Base-by-base conservation (phyloP, 2,888 invertebrate species). In the Orchesellides sinensis region DNA sequence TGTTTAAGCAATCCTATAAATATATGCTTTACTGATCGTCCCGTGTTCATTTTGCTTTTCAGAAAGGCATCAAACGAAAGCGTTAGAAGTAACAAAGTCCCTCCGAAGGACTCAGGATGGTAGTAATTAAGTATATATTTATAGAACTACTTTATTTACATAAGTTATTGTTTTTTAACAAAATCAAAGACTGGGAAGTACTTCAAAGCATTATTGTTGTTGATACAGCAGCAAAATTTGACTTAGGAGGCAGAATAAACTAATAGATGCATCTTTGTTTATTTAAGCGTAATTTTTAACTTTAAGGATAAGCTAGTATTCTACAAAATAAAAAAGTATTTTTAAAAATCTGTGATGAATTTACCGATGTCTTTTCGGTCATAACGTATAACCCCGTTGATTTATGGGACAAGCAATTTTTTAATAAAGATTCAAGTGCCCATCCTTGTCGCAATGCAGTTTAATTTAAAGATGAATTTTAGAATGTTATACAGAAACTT, bases 61-160 rank as follows among this genome's bases (percentile, higher is more conserved):
- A 85, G 85, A 74, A 66, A 80, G 49, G 72, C 83, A 12, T 85
- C 85, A 17, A 83, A 84, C 63, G 85, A 85, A 65, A 85, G 85
- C 49, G 68, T 79, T 52, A 73, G 32, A 63, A 84, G 75, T 52
- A 83, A 65, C 54, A 73, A 70, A 29, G 2, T 32, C 35, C 70
- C 63, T 40, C 66, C 66, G n/a, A 81, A 74, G 77, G 75, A 81
- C 68, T 70, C 80, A 2, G 63, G 47, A 35, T 84, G 84, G 84
- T 84, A 80, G 72, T 52, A 54, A 69, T 52, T 47, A 65, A n/a
- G 23, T 45, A 14, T 68, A 21, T 35, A 19, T 14, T 27, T 27
- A 8, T 10, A 12, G 59, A 6, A 29, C 25, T 63, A 61, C 40
- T 54, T 25, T 29, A 74, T 74, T 74, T 74, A 65, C 63, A 68